These are phyloP conservation scores for Cebus imitator DNA, from an alignment of 2,113 vertebrate species.

Conservation along the genomic window DNA sequence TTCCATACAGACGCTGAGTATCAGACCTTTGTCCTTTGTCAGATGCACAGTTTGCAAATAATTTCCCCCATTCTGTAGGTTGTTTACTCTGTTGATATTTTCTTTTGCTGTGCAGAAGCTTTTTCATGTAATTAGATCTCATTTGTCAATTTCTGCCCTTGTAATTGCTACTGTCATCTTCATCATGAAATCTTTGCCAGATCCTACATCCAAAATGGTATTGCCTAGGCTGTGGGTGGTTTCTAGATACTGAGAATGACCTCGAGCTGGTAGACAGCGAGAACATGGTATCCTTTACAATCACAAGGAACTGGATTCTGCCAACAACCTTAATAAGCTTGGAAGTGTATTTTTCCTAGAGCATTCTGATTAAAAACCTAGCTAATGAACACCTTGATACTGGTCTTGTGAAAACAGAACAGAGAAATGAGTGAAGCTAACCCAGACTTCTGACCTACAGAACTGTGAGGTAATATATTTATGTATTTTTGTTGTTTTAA, in stretches of 20 bases:
- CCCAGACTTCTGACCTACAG: neutral
- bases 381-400: neutral
- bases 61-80: no score
- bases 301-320: neutral
- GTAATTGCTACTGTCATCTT: no score
- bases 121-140: no score
- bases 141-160: no score
- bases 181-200: no score
- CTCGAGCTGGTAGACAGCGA: neutral
- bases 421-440: neutral
- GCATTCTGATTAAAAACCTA: neutral
- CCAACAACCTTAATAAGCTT: neutral
- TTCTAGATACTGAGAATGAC: neutral
- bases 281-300: neutral
- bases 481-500: neutral
- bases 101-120: no score
- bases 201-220: no score
- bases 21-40: no score
- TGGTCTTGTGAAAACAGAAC: neutral
- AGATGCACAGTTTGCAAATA: no score
- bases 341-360: neutral
- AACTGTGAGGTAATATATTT: neutral
- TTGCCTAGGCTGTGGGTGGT: neutral
- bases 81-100: no score
- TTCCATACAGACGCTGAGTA: no score